These are phyloP conservation scores for Struthidea cinerea DNA, from an alignment of 2,113 vertebrate genomes.

Conservation along the genomic window DNA sequence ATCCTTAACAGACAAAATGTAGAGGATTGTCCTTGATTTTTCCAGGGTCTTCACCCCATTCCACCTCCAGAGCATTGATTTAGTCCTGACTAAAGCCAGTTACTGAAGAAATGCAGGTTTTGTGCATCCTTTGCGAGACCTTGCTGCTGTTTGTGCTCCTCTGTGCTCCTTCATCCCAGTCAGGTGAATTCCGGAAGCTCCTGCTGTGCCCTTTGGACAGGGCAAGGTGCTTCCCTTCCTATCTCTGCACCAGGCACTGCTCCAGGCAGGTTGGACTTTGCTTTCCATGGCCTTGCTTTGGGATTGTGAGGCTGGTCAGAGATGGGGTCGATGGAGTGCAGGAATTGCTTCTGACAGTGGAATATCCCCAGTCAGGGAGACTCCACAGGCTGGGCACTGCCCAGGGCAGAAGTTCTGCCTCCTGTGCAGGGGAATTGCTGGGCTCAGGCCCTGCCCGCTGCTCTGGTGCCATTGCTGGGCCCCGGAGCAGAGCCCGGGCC, in stretches of 20 bases:
- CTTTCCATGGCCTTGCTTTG: neutral
- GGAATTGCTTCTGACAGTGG: neutral
- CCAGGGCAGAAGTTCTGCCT: too few species aligned
- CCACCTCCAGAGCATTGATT: neutral
- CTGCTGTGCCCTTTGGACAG: neutral
- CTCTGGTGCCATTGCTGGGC: neutral
- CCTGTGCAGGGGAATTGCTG: neutral
- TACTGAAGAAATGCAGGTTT: neutral
- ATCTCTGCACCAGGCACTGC: neutral
- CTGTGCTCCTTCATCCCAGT: neutral
- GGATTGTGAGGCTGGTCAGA: neutral
- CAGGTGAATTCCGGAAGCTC: neutral
- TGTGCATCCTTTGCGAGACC: neutral
- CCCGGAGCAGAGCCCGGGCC: neutral
- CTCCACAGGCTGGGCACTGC: neutral
- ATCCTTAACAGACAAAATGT: neutral
- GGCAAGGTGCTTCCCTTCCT: neutral
- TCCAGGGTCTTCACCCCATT: neutral
- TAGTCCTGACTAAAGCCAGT: neutral
- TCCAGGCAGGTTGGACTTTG: neutral
- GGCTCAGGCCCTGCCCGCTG: accelerated
- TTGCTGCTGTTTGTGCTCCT: neutral
- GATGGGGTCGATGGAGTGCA: too few species aligned
- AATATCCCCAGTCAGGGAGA: neutral
- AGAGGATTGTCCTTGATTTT: neutral